Base-by-base conservation (phyloP, 1,140 invertebrate species). In the Drosophila dunni region DNA sequence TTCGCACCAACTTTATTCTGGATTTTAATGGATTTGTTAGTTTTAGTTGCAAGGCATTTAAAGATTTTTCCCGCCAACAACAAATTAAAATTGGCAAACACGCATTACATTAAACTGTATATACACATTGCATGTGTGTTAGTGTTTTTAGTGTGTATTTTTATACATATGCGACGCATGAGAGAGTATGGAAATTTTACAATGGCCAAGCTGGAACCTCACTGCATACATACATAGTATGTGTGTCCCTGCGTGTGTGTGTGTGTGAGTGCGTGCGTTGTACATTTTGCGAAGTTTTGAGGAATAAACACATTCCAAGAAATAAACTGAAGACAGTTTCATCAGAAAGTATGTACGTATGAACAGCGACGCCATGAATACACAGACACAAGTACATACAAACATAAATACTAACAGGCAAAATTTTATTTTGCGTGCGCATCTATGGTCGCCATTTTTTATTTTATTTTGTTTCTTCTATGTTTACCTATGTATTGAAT, bases 351-450 rank as follows among this genome's bases (percentile, higher is more conserved):
- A 33, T 53, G 20, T 15, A 48, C 33, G 33, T 24, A 48, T 29
- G 24, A 36, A 60, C 24, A 8, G 7, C 56, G 57, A 60, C 57
- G 57, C 57, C 42, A 33, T 60, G 24, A 11, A 62, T 38, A 45
- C 62, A 45, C 48, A 36, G 38, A 46, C 34, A 62, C 65, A 54
- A 5, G 24, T 68, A 54, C 40, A 64, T 64, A 51, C 60, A 45
- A 65, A 81, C 51, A 44, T 75, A 60, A 40, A 53, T 54, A 54
- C 65, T 74, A 66, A 81, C 50, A 50, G 75, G 72, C 75, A 58
- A 75, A 76, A 83, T 77, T 79, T 64, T 89, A 89, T 86, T 86
- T 86, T 86, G 83, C 83, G 83, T 86, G 83, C 83, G 83, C 83
- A 86, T 86, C 84, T 79, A 74, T 64, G 79, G 79, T 69, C 83